Conservation (phyloP, 2,797 vertebrate species). For the Lagorchestes hirsutus region DNA sequence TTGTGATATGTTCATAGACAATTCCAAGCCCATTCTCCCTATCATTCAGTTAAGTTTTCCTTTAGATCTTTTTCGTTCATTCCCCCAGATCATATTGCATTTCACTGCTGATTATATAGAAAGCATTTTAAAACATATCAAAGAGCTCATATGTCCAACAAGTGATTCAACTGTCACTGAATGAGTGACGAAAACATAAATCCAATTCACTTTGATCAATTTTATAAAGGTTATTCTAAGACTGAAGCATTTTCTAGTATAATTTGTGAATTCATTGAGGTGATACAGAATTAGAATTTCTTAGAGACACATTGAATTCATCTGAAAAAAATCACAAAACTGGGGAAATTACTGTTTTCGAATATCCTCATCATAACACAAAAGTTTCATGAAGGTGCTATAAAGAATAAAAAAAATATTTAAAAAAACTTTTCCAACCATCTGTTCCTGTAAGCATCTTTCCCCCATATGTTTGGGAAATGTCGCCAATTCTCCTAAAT, state of each 20-base stretch:
- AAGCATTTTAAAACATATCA: slow-evolving; percentile 45
- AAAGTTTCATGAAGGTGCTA: slow-evolving; percentile 49
- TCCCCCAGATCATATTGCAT: slow-evolving; percentile 40
- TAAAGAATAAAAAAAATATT: slow-evolving; percentile 51
- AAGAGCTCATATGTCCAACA: background rate
- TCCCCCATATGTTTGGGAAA: slow-evolving; percentile 45
- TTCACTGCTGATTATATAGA: slow-evolving; percentile 37
- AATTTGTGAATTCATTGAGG: slow-evolving; percentile 39
- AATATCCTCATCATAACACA: slow-evolving; percentile 18
- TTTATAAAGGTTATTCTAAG: background rate
- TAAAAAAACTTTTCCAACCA: slow-evolving; percentile 3
- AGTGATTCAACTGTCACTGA: background rate
- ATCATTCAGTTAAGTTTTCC: background rate
- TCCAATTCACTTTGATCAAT: slow-evolving; percentile 40
- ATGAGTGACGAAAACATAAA: slow-evolving; percentile 45
- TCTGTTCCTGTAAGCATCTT: slow-evolving; percentile 44
- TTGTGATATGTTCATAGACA: slow-evolving; percentile 28
- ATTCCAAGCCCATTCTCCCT: background rate
- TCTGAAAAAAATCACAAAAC: slow-evolving; percentile 49
- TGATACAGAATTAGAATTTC: slow-evolving; percentile 64
- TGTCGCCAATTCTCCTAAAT: slow-evolving; percentile 30
- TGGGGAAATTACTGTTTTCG: slow-evolving; percentile 39
- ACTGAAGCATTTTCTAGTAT: slow-evolving; percentile 14
- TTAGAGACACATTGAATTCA: slow-evolving; percentile 66
- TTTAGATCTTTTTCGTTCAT: slow-evolving; percentile 25